Evolutionary conservation across 2,888 invertebrate species (phyloP).

Genomic region (Monopis laevigella): DNA sequence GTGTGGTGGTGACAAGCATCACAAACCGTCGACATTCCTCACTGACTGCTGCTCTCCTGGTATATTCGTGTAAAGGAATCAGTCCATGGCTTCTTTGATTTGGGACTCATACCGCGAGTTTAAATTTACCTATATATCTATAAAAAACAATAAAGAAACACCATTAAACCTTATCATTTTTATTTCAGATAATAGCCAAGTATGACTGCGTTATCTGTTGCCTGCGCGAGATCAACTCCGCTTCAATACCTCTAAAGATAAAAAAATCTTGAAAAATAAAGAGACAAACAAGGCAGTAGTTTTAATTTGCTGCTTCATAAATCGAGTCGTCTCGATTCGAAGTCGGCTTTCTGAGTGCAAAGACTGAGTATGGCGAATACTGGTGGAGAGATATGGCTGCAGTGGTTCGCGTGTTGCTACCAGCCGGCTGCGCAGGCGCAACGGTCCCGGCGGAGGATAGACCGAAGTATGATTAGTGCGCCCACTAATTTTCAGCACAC

Average conservation of each 20-base stretch:
- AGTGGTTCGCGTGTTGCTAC: slow-evolving; percentile 92
- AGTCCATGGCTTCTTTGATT: no score
- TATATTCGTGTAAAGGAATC: no score
- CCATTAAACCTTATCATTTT: slow-evolving; percentile 19
- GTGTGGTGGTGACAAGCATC: no score
- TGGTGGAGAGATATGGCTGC: slow-evolving; percentile 87
- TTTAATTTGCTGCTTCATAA: background rate
- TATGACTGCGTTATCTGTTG: slow-evolving; percentile 49
- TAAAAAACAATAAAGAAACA: no score
- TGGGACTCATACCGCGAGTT: no score
- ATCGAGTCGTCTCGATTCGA: slow-evolving; percentile 5
- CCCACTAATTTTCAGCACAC: slow-evolving; percentile 97
- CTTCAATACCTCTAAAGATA: background rate
- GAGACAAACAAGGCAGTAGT: background rate
- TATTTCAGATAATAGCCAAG: slow-evolving; percentile 47
- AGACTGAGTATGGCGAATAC: slow-evolving; percentile 50
- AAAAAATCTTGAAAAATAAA: background rate
- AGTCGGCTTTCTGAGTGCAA: background rate
- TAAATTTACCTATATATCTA: no score
- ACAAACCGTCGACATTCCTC: no score
- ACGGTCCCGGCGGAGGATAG: slow-evolving; percentile 79
- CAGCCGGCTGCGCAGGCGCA: slow-evolving; percentile 81
- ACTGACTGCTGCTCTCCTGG: no score
- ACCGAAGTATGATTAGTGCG: slow-evolving; percentile 94
- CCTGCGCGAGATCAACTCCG: slow-evolving; percentile 30